Conservation (phyloP, 2,888 invertebrate genomes). For the Sphinx pinastri region DNA sequence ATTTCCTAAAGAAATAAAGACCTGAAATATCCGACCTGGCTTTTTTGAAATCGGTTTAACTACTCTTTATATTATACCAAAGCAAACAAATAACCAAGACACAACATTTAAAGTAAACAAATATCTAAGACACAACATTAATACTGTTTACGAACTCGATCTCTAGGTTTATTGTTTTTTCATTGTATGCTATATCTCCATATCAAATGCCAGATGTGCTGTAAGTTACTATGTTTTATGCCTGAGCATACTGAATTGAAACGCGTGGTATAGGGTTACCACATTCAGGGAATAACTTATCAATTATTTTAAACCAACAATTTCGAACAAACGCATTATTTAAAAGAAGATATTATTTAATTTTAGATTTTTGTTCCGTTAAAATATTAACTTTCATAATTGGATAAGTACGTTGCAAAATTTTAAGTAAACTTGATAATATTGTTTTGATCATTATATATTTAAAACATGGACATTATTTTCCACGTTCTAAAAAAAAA, state of each 20-base stretch:
- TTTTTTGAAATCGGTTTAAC: too few species aligned
- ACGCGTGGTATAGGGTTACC: neutral
- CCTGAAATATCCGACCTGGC: too few species aligned
- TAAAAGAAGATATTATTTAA: too few species aligned
- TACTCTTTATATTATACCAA: neutral
- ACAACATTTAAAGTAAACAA: neutral
- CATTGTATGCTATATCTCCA: neutral
- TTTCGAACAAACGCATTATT: neutral
- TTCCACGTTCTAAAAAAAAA: too few species aligned
- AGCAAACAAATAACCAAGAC: neutral
- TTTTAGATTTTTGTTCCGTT: too few species aligned
- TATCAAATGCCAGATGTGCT: conserved; percentile 11
- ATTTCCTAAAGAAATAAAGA: too few species aligned
- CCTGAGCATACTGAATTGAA: neutral
- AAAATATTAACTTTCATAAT: neutral
- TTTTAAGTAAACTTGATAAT: too few species aligned
- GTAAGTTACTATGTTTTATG: conserved; percentile 9
- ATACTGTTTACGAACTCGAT: neutral
- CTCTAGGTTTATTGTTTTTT: neutral
- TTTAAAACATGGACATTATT: too few species aligned
- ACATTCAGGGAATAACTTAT: neutral
- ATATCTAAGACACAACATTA: neutral
- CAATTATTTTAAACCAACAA: neutral
- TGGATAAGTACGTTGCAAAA: too few species aligned
- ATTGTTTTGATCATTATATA: too few species aligned